phyloP scores from a whole-genome alignment of 2,888 invertebrate genomes.

The Aphidoletes aphidimyza region DNA sequence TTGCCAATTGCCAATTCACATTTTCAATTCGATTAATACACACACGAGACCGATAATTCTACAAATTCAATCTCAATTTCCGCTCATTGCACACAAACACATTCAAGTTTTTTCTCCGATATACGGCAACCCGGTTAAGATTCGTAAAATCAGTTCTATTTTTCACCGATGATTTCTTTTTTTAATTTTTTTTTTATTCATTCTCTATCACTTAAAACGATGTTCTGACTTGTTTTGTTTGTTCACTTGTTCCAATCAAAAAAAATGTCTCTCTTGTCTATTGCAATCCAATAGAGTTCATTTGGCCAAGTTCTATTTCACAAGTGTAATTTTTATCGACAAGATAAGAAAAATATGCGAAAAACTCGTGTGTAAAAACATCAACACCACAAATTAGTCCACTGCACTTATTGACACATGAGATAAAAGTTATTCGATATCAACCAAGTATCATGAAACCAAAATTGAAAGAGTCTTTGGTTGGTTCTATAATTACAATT shows the following conservation, averaged over 20 bases:
- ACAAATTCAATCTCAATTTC: neutral
- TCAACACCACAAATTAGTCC: neutral
- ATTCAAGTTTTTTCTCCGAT: neutral
- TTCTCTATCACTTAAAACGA: too few species aligned
- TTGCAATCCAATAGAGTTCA: neutral
- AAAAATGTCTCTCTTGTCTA: neutral
- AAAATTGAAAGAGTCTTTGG: neutral
- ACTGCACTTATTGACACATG: neutral
- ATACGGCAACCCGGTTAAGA: too few species aligned
- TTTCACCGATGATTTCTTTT: too few species aligned
- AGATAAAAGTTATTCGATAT: neutral
- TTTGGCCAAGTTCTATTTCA: neutral
- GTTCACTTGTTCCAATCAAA: neutral
- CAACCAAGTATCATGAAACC: neutral
- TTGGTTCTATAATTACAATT: neutral
- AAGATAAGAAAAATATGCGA: neutral
- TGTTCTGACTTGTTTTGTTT: neutral
- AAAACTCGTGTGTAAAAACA: neutral
- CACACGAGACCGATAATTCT: constrained; percentile 1
- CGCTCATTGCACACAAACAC: neutral
- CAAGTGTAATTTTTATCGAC: neutral
- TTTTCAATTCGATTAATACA: constrained; percentile 38
- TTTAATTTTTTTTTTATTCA: too few species aligned
- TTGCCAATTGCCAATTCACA: constrained; percentile 36
- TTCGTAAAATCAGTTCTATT: too few species aligned